Percentiles rank a stretch among this genome's conserved stretches.
These are phyloP conservation scores for Chalcis sispes DNA, from an alignment of 2,888 invertebrate species.

Conservation along the genomic window DNA sequence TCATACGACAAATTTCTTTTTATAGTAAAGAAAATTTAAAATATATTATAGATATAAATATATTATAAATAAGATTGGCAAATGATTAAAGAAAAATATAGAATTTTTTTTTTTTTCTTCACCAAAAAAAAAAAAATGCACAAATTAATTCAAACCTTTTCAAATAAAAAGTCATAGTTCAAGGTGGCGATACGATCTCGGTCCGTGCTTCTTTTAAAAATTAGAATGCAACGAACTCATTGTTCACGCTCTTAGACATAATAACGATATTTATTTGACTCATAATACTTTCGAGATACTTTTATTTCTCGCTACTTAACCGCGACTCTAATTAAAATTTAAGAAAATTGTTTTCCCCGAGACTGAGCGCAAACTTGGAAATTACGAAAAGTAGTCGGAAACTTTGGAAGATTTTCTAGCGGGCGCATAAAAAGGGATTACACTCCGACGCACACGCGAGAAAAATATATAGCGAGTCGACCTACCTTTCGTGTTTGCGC, in stretches of 20 bases:
- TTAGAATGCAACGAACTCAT: neutral
- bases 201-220: too few relatives aligned
- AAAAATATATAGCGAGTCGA: conserved; percentile 13
- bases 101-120: too few relatives aligned
- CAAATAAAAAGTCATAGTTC: too few relatives aligned
- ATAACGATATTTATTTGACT: conserved; percentile 37
- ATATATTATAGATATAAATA: too few relatives aligned
- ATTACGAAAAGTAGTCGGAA: conserved; percentile 47
- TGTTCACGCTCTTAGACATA: neutral
- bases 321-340: conserved; percentile 50
- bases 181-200: too few relatives aligned
- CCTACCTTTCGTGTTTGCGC: neutral
- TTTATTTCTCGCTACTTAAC: conserved; percentile 43
- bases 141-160: too few relatives aligned
- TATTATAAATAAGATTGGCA: too few relatives aligned
- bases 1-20: too few relatives aligned
- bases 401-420: conserved; percentile 36
- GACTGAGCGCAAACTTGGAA: conserved; percentile 42
- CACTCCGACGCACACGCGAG: conserved; percentile 17
- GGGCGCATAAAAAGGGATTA: conserved; percentile 47
- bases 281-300: conserved; percentile 28
- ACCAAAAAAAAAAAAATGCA: too few relatives aligned
- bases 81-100: too few relatives aligned
- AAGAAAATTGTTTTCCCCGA: conserved; percentile 51
- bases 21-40: too few relatives aligned